Evolutionary conservation across 2,113 vertebrate species (phyloP).

Genomic region (Coryphaenoides rupestris): DNA sequence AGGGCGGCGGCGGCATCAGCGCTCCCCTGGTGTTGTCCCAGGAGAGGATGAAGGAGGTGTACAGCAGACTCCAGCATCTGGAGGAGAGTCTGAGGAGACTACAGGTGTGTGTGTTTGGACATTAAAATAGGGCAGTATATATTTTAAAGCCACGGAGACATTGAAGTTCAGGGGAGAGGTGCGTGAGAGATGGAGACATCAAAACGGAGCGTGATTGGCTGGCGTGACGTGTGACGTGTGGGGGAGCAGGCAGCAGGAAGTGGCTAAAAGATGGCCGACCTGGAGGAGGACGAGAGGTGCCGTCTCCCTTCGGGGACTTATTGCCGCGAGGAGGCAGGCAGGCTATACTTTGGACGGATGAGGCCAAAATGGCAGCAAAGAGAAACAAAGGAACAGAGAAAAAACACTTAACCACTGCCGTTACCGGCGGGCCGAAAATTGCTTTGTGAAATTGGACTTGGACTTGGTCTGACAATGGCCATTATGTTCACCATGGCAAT

Average conservation of each 20-base stretch:
- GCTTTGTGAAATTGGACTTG: conserved; percentile 63
- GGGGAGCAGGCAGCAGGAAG: conserved; percentile 6
- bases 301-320: conserved; percentile 46
- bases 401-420: conserved; percentile 59
- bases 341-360: conserved; percentile 48
- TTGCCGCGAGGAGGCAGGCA: conserved; percentile 50
- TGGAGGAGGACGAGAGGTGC: conserved; percentile 40
- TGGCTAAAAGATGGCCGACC: conserved; percentile 38
- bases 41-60: conserved; percentile 68
- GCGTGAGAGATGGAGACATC: too few species aligned
- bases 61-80: conserved; percentile 70
- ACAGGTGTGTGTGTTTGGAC: conserved; percentile 67
- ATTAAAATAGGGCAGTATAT: too few species aligned
- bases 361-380: conserved; percentile 55
- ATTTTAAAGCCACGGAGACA: too few species aligned
- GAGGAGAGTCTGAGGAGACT: conserved; percentile 75
- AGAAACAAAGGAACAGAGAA: conserved; percentile 56
- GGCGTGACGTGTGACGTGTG: conserved; percentile 3
- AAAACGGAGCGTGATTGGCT: neutral
- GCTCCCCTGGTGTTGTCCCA: conserved; percentile 67
- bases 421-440: conserved; percentile 63
- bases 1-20: conserved; percentile 32
- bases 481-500: conserved; percentile 51
- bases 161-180: too few species aligned
- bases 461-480: conserved; percentile 59